These are phyloP conservation scores for Pantherophis alleghaniensis DNA, from an alignment of 2,797 vertebrate species.

Conservation along the genomic window DNA sequence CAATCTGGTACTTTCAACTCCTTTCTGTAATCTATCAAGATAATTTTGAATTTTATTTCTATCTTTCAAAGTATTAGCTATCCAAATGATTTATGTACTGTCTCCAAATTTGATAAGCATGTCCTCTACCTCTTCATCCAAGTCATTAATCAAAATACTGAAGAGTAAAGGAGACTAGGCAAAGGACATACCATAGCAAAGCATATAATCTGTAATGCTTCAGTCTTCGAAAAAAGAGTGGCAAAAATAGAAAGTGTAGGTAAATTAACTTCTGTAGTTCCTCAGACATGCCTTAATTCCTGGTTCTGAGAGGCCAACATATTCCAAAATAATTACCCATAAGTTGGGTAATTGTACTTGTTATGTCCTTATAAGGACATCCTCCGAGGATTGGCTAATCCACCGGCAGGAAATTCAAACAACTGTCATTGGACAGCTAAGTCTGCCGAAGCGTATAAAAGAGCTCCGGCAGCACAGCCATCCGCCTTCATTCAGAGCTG, in stretches of 20 bases:
- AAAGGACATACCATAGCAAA: background rate
- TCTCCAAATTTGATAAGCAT: background rate
- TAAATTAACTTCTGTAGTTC: background rate
- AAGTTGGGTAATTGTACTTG: background rate
- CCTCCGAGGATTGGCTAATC: no score
- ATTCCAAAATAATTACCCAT: background rate
- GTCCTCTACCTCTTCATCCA: background rate
- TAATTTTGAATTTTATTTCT: background rate
- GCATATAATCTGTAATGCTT: background rate
- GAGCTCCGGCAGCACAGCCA: no score
- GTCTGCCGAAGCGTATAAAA: no score
- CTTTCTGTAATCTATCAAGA: background rate
- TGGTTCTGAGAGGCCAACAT: background rate
- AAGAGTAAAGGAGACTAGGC: background rate
- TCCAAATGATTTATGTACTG: background rate
- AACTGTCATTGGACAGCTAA: no score
- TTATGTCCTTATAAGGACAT: no score
- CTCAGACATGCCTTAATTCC: background rate
- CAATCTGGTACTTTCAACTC: background rate
- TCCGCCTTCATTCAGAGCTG: no score
- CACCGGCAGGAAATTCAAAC: no score
- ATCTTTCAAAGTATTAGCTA: background rate
- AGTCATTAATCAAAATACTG: background rate
- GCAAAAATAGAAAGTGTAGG: background rate
- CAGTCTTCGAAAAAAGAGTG: background rate